Evolutionary conservation across 2,797 vertebrate genomes (phyloP).

Genomic region (Chrysocyon brachyurus): DNA sequence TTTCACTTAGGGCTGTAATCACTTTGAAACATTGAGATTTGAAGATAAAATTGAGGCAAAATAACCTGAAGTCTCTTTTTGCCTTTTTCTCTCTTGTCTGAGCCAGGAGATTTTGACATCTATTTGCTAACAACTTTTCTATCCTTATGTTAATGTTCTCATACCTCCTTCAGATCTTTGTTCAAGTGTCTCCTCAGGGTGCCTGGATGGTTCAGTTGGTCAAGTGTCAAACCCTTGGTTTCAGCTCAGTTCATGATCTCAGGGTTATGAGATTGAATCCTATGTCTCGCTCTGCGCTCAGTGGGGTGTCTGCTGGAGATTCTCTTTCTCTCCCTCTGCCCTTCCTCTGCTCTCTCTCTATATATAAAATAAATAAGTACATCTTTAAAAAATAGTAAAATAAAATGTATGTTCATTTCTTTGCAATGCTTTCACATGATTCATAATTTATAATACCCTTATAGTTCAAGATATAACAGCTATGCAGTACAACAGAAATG

Average conservation of each 20-base stretch:
- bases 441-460: not conserved
- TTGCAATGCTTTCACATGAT: constrained; percentile 21
- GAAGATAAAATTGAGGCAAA: constrained; percentile 67
- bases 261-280: not conserved
- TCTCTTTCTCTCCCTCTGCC: not conserved
- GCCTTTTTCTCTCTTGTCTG: not conserved
- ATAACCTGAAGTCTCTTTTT: not conserved
- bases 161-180: constrained; percentile 10
- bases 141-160: not conserved
- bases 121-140: constrained; percentile 25
- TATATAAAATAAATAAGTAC: not conserved
- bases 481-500: not conserved
- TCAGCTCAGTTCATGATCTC: not conserved
- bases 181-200: not conserved
- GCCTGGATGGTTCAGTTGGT: not conserved
- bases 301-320: not conserved
- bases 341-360: not conserved
- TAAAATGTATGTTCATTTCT: constrained; percentile 31
- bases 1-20: not conserved
- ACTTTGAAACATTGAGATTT: constrained; percentile 20
- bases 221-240: not conserved
- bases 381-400: not conserved
- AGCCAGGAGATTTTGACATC: not conserved
- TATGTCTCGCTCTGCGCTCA: not conserved
- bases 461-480: not conserved